phyloP scores from a whole-genome alignment of 1,140 invertebrate genomes.

The Coptotermes formosanus region DNA sequence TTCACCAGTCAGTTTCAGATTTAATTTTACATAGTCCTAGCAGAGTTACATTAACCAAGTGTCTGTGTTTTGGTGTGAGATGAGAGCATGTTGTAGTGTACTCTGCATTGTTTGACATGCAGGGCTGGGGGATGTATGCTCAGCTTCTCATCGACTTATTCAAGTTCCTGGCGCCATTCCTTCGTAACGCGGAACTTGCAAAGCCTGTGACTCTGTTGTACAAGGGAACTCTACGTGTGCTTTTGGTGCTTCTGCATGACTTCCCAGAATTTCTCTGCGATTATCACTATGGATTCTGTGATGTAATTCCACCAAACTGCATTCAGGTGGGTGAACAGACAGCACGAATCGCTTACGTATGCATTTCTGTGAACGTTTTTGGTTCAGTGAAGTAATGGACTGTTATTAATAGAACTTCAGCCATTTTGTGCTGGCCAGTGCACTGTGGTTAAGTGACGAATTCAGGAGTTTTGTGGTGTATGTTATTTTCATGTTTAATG shows the following conservation, averaged over 20 bases:
- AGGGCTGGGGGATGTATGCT: conserved; percentile 82
- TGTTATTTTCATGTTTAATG: no score
- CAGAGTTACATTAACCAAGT: no score
- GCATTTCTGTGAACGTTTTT: background rate
- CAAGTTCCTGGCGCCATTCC: conserved; percentile 94
- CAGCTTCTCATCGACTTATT: conserved; percentile 94
- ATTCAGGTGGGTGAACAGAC: conserved; percentile 64
- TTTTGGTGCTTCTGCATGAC: conserved; percentile 96
- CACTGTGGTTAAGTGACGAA: no score
- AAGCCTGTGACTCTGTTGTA: conserved; percentile 91
- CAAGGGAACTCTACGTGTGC: conserved; percentile 92
- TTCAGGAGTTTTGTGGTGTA: no score
- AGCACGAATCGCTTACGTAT: conserved; percentile 6
- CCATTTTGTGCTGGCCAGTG: no score
- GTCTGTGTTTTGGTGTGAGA: no score
- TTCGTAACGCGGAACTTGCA: conserved; percentile 93
- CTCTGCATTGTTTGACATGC: background rate
- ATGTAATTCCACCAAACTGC: conserved; percentile 98
- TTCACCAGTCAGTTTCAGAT: no score
- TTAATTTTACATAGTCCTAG: no score
- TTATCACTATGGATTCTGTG: conserved; percentile 99
- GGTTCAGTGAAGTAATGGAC: background rate
- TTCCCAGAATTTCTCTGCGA: conserved; percentile 99
- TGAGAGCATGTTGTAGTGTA: no score
- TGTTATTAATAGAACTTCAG: no score